Percentiles rank a stretch among this genome's conserved stretches.
phyloP scores from a whole-genome alignment of 2,888 invertebrate species.

The Brachyptera putata region DNA sequence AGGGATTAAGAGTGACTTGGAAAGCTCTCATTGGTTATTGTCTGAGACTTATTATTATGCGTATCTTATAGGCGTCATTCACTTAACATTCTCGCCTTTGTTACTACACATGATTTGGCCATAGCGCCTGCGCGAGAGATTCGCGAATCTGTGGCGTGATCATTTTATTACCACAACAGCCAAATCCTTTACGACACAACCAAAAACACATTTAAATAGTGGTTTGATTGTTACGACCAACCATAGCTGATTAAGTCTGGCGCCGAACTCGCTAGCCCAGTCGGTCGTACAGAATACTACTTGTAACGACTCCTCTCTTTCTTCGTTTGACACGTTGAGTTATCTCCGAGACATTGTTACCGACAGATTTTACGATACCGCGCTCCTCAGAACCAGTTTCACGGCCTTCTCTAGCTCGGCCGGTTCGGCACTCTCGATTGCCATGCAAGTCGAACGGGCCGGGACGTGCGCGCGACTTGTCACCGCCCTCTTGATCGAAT shows the following conservation, averaged over 20 bases:
- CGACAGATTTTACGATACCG: slow-evolving; percentile 20
- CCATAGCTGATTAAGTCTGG: slow-evolving; percentile 10
- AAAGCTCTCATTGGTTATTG: too few species aligned
- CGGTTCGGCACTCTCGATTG: too few species aligned
- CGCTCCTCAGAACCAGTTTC: slow-evolving; percentile 1
- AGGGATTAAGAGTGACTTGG: too few species aligned
- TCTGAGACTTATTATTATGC: too few species aligned
- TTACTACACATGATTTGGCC: too few species aligned
- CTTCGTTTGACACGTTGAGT: slow-evolving; percentile 12
- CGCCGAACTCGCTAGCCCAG: not conserved
- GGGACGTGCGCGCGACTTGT: too few species aligned
- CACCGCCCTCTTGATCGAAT: slow-evolving; percentile 18
- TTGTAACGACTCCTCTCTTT: not conserved
- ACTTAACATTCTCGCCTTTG: too few species aligned
- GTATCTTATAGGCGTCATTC: too few species aligned
- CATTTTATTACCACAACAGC: not conserved
- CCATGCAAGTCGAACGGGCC: too few species aligned
- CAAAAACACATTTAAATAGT: slow-evolving; percentile 11
- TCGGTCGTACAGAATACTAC: not conserved
- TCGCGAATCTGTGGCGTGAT: not conserved
- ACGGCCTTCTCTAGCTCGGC: too few species aligned
- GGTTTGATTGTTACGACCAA: not conserved
- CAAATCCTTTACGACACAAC: slow-evolving; percentile 8
- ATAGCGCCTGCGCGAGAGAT: not conserved
- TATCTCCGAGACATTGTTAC: slow-evolving; percentile 16